Conservation (phyloP, 2,888 invertebrate species). For the Emmelina monodactyla region DNA sequence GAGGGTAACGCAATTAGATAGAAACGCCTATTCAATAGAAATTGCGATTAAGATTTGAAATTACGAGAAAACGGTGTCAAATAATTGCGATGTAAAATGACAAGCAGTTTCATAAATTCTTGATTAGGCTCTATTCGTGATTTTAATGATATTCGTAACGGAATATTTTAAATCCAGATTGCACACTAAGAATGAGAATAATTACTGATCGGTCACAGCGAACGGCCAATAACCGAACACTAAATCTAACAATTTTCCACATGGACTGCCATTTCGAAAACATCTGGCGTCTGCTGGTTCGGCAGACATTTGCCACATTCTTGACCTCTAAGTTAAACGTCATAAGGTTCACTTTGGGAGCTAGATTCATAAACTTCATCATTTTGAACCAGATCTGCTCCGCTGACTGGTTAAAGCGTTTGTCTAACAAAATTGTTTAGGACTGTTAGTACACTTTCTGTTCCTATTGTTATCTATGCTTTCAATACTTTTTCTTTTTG, state of each 20-base stretch:
- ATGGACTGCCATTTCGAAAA: conserved; percentile 43
- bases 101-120: no score
- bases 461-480: conserved; percentile 19
- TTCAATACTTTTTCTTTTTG: conserved; percentile 4
- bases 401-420: conserved; percentile 24
- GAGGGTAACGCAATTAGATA: no score
- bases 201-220: conserved; percentile 42
- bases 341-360: conserved; percentile 21
- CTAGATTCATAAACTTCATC: conserved; percentile 5
- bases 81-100: no score
- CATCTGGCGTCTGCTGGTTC: conserved; percentile 31
- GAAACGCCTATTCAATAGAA: no score
- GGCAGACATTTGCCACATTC: background rate
- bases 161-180: no score
- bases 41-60: no score
- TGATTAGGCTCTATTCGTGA: no score
- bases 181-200: conserved; percentile 23
- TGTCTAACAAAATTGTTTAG: conserved; percentile 34
- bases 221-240: conserved; percentile 44
- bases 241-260: conserved; percentile 55
- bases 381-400: no score
- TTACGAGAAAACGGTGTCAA: no score
- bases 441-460: conserved; percentile 25
- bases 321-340: conserved; percentile 19
- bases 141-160: no score